Base-by-base conservation (phyloP, 2,113 vertebrate species). In the Pollachius pollachius region DNA sequence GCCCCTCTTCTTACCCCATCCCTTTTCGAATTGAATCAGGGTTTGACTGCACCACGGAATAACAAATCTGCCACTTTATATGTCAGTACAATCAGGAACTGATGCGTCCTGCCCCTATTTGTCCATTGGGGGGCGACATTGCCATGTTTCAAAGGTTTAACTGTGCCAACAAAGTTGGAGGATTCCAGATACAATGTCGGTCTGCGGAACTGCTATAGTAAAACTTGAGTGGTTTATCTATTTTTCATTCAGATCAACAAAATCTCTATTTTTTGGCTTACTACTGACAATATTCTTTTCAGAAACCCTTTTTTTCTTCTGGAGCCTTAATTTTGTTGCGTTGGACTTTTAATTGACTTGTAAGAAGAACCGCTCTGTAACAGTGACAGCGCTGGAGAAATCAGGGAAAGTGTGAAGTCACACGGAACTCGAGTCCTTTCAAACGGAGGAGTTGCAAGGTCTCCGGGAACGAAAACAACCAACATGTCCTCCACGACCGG, bases 281-380 rank as follows among this genome's bases (percentile, higher is more conserved):
- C 89, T 91, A 90, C 89, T 91, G 89, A 91, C 89, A 89, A 81
- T 87, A 83, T 89, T 90, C 80, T 86, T 85, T 88, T 89, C 86
- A 86, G 84, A 90, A 89, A 80, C 69, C 77, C n/a, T 17, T 57
- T 57, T 57, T 57, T 88, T 70, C 69, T 87, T 90, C 88, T 91
- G 87, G 85, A 90, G 89, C 89, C 87, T 89, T 89, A 89, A 88
- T 80, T 71, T 83, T 85, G 64, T 84, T 76, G 77, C 79, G 71
- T 81, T 75, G 70, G 81, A 85, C 84, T 89, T 87, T 87, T 86
- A 81, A 80, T 78, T 87, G 87, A 90, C 87, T 89, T 82, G 62
- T 90, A 81, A 84, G 85, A 83, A 85, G 82, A 88, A 89, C 88
- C 87, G 86, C 73, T 85, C 83, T 85, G 37, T 67, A 85, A 87